phyloP scores from a whole-genome alignment of 1,140 invertebrate genomes.

The Steinernema khuongi region DNA sequence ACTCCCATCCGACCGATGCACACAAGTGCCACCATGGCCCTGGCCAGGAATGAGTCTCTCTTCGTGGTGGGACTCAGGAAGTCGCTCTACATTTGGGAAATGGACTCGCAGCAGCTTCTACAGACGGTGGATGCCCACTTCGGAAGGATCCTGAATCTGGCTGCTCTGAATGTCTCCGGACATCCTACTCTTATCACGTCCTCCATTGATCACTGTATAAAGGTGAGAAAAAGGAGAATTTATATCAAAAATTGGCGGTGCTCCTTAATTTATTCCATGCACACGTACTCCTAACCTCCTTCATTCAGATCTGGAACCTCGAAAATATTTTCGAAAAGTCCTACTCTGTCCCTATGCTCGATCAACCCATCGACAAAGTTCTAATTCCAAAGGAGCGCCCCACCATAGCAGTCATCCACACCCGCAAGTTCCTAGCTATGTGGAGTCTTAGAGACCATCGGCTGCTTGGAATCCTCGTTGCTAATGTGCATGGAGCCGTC shows the following conservation, averaged over 20 bases:
- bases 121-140: conserved; percentile 94
- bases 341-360: conserved; percentile 87
- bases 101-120: conserved; percentile 68
- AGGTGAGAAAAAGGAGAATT: conserved; percentile 63
- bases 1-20: conserved; percentile 67
- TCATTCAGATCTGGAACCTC: conserved; percentile 82
- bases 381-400: conserved; percentile 70
- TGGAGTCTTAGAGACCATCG: conserved; percentile 72
- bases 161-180: conserved; percentile 74
- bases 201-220: conserved; percentile 91
- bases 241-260: not conserved
- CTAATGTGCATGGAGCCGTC: conserved; percentile 84
- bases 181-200: conserved; percentile 92
- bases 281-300: not conserved
- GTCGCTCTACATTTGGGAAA: conserved; percentile 87
- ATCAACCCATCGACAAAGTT: conserved; percentile 86
- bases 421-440: conserved; percentile 83
- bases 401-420: conserved; percentile 76
- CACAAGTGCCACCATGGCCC: conserved; percentile 77
- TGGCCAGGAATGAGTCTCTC: conserved; percentile 81
- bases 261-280: too few species aligned
- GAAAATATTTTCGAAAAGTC: conserved; percentile 95
- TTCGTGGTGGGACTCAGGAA: conserved; percentile 90
- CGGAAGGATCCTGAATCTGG: conserved; percentile 84
- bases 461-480: conserved; percentile 73